Evolutionary conservation across 2,888 invertebrate genomes (phyloP).

Genomic region (Scaptomyza parva): DNA sequence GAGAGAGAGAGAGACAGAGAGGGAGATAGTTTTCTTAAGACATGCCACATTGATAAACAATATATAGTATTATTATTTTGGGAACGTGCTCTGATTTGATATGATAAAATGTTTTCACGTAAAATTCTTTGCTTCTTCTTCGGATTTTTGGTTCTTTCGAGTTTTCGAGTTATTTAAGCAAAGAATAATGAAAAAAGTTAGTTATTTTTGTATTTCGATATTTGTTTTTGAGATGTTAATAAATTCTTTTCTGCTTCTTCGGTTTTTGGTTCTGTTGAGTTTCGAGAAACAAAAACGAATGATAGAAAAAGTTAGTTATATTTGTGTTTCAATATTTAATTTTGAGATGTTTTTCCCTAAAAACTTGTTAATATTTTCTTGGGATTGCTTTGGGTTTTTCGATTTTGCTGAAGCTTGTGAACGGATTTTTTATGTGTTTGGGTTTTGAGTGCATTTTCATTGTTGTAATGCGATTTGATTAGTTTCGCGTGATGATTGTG

Average conservation of each 20-base stretch:
- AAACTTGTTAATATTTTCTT: background rate
- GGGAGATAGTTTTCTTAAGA: background rate
- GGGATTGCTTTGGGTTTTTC: background rate
- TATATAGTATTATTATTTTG: background rate
- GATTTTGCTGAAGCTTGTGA: slow-evolving; percentile 11
- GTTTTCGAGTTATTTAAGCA: background rate
- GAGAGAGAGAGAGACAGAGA: slow-evolving; percentile 4
- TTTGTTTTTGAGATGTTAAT: too few species aligned
- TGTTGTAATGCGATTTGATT: slow-evolving; percentile 22
- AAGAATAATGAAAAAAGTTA: too few species aligned
- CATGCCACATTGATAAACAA: slow-evolving; percentile 17
- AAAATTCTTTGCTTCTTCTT: background rate
- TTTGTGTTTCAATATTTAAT: too few species aligned
- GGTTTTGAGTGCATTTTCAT: slow-evolving; percentile 15
- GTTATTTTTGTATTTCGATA: too few species aligned
- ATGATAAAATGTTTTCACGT: slow-evolving; percentile 7
- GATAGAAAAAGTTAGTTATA: too few species aligned
- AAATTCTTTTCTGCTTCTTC: too few species aligned
- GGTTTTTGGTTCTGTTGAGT: too few species aligned
- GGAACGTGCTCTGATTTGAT: slow-evolving; percentile 3
- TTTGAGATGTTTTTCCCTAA: too few species aligned
- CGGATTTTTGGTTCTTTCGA: background rate
- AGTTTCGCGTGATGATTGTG: slow-evolving; percentile 26
- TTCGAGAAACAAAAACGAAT: too few species aligned
- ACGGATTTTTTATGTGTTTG: slow-evolving; percentile 4